phyloP scores from a whole-genome alignment of 2,797 vertebrate species.

The Sebastes diaconus region DNA sequence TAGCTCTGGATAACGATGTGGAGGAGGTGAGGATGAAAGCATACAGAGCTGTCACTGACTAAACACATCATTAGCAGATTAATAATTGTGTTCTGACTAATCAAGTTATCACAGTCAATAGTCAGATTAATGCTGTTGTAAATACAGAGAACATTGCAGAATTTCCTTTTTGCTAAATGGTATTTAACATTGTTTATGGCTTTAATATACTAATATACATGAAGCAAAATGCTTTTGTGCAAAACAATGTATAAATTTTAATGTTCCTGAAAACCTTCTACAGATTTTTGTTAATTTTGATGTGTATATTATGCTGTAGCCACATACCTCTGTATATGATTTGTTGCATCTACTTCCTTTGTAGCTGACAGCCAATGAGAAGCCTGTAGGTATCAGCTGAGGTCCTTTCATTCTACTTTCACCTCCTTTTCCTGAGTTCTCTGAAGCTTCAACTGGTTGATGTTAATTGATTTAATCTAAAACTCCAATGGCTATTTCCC shows the following conservation, averaged over 20 bases:
- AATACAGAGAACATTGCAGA: neutral
- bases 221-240: neutral
- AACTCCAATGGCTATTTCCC: neutral
- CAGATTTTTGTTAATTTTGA: neutral
- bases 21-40: slow-evolving; percentile 87
- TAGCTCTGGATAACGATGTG: slow-evolving; percentile 94
- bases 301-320: neutral
- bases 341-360: slow-evolving; percentile 59
- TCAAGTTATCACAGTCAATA: neutral
- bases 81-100: neutral
- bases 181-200: neutral
- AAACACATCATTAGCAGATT: neutral
- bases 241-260: neutral
- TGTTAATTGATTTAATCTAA: neutral
- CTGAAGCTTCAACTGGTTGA: neutral
- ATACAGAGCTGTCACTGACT: neutral
- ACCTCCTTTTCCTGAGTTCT: slow-evolving; percentile 2
- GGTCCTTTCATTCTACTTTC: slow-evolving; percentile 22
- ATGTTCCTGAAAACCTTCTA: neutral
- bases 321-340: neutral
- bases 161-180: neutral
- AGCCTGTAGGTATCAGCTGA: slow-evolving; percentile 86
- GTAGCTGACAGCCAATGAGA: slow-evolving; percentile 78
- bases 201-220: neutral
- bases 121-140: neutral